Base-by-base conservation (phyloP, 2,113 vertebrate species). In the Fregata magnificens region DNA sequence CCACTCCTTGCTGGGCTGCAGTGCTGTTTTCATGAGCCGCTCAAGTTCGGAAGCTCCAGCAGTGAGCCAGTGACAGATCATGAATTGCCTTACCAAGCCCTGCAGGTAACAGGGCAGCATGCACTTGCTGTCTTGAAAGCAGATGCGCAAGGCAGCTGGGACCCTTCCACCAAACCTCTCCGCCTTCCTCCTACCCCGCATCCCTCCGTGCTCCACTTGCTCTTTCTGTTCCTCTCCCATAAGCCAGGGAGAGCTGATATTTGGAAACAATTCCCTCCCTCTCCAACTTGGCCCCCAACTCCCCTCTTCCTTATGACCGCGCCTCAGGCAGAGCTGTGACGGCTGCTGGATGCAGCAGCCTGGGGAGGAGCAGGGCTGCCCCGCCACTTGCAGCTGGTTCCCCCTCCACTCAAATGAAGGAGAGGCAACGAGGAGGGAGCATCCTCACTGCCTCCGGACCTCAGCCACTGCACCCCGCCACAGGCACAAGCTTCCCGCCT, bases 401-500 rank as follows among this genome's bases (percentile, higher is more conserved):
- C 24, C 25, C 14, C 25, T 45, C n/a, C 1, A 0, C 42, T 86
- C 62, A 55, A 32, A 45, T 1, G 53, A 83, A 44, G 31, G 31
- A 55, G 22, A 77, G 32, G 19, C 6, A 3, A 72, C 1, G 10
- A 56, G 52, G 31, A 79, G 4, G 20, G 50, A 78, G 80, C 80
- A 71, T 38, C 38, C 78, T 22, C 47, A 3, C 21, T 3, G 11
- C 12, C 67, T 81, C n/a, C 19, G 13, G 40, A 40, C 66, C 61
- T 72, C 11, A 13, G 34, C 53, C 4, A 2, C 13, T 5, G 61
- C 53, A 47, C 22, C 20, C 9, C 1, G 1, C 49, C 32, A 10
- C 0, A 2, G 50, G 45, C 55, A 28, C 4, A 3, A 28, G 50
- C 76, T 24, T n/a, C 58, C 58, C 13, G 45, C 53, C 16, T 2